Conservation (phyloP, 2,888 invertebrate species). For the Andricus curvator region DNA sequence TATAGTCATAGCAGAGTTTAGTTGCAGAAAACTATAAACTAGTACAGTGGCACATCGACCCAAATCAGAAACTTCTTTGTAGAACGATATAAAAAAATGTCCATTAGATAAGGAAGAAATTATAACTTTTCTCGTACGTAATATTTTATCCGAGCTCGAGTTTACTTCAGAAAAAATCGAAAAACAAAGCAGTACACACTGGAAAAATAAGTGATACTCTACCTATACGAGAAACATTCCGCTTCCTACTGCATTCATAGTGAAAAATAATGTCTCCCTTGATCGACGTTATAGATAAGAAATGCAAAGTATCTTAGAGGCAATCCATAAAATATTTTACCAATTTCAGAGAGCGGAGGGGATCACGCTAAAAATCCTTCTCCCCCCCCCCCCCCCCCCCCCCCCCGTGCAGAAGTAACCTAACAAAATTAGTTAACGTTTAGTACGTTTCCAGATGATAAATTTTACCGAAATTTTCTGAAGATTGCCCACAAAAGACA, state of each 20-base stretch:
- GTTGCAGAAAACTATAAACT: slow-evolving; percentile 15
- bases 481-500: too few species aligned
- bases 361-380: too few species aligned
- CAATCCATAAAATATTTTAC: too few species aligned
- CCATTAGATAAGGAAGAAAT: slow-evolving; percentile 19
- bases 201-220: neutral
- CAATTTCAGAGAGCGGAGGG: too few species aligned
- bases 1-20: neutral
- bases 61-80: slow-evolving; percentile 26
- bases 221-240: neutral
- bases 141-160: neutral
- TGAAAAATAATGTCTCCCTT: too few species aligned
- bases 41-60: neutral
- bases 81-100: neutral
- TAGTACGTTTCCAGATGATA: too few species aligned
- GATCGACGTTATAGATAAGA: too few species aligned
- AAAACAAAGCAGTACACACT: neutral
- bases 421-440: too few species aligned
- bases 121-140: slow-evolving; percentile 6
- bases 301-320: too few species aligned
- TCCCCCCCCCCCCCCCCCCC: too few species aligned
- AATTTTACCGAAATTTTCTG: too few species aligned
- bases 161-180: neutral
- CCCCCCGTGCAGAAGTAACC: too few species aligned
- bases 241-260: neutral